Base-by-base conservation (phyloP, 2,888 invertebrate species). In the Opisthograptis luteolata region DNA sequence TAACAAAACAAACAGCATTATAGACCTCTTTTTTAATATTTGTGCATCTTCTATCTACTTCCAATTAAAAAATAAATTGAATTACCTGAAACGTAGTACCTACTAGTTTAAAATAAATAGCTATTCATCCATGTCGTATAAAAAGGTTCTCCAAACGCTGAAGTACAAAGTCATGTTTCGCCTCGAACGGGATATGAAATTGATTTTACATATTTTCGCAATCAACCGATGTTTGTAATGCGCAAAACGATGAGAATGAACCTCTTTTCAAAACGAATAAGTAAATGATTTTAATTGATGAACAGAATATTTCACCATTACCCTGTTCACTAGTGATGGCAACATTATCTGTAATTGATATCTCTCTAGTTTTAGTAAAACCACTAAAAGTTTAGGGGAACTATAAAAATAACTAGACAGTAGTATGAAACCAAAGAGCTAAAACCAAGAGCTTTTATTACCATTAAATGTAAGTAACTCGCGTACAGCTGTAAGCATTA, bases 251-350 rank as follows among this genome's bases (percentile, higher is more conserved):
- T 34, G 10, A 17, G 8, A 32, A 2, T 19, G 5, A 32, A 19
- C 34, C 19, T 20, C 19, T 19, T 34, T 34, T 10, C 0, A 19
- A 15, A 17, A 8, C 4, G 2, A 13, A 9, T 31, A n/a, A n/a
- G n/a, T n/a, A n/a, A n/a, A n/a, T n/a, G n/a, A n/a, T n/a, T n/a
- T n/a, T n/a, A n/a, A n/a, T n/a, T n/a, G n/a, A n/a, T n/a, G n/a
- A n/a, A n/a, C n/a, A n/a, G n/a, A n/a, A n/a, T n/a, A n/a, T n/a
- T n/a, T n/a, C n/a, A n/a, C 4, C 17, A 24, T 9, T 12, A 17
- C 37, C 8, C 37, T 6, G 17, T 15, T 37, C 37, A 37, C 25
- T 44, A 44, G 28, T 44, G 28, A 40, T 44, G 34, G 36, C 36
- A 48, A 49, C 20, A 14, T 15, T 30, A 43, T 37, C 43, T 14